These are phyloP conservation scores for Coelogynopora nodosa DNA, from an alignment of 2,888 invertebrate species.

Conservation along the genomic window DNA sequence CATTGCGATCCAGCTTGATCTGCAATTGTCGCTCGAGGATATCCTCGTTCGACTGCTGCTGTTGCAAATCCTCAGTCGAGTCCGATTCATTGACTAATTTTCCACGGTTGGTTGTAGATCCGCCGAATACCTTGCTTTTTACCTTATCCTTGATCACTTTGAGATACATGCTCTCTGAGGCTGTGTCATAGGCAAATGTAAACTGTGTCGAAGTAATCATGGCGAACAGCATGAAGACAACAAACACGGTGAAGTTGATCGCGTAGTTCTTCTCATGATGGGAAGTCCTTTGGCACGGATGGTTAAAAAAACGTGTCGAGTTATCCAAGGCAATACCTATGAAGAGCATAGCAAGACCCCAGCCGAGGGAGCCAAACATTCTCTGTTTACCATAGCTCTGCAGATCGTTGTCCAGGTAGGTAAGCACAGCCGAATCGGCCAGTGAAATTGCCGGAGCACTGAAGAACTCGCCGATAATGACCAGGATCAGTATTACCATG, in stretches of 20 bases:
- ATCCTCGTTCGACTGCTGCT: slow-evolving; percentile 10
- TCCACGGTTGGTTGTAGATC: slow-evolving; percentile 30
- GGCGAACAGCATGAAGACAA: slow-evolving; percentile 90
- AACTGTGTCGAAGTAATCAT: slow-evolving; percentile 85
- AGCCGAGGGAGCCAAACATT: slow-evolving; percentile 94
- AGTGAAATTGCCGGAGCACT: slow-evolving; percentile 88
- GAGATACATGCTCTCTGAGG: slow-evolving; percentile 44
- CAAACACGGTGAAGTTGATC: slow-evolving; percentile 94
- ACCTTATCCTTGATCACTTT: slow-evolving; percentile 53
- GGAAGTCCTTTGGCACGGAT: slow-evolving; percentile 78
- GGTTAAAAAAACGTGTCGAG: slow-evolving; percentile 87
- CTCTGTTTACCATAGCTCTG: slow-evolving; percentile 84
- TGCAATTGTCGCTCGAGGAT: slow-evolving; percentile 43
- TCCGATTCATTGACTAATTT: slow-evolving; percentile 42
- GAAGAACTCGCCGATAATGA: slow-evolving; percentile 94
- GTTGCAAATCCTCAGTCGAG: not conserved
- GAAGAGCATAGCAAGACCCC: slow-evolving; percentile 98
- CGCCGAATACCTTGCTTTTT: slow-evolving; percentile 35
- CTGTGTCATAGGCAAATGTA: slow-evolving; percentile 53
- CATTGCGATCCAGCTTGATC: slow-evolving; percentile 38
- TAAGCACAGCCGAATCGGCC: slow-evolving; percentile 68
- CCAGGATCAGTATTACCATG: slow-evolving; percentile 82
- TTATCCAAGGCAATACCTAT: slow-evolving; percentile 81
- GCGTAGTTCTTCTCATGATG: slow-evolving; percentile 93
- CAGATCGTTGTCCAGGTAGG: slow-evolving; percentile 74